Evolutionary conservation across 2,797 vertebrate genomes (phyloP), one percentile per base, ranked within the genome.

Genomic region (Esox lucius): DNA sequence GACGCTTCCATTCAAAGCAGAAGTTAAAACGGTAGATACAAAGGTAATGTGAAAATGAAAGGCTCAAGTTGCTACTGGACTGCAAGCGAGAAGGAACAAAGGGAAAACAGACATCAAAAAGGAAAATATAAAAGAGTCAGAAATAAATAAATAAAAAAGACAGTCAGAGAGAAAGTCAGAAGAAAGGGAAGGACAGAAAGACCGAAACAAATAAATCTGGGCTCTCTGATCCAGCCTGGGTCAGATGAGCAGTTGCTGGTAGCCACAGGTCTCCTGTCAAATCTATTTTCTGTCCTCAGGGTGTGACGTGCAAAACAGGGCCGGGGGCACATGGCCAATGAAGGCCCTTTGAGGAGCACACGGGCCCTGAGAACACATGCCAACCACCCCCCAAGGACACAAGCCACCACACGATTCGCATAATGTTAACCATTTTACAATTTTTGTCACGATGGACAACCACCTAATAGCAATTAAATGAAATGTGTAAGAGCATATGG

Each of bases 221-320:
- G 80, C 65, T 82, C 48, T 33, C 78, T 33, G 73, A 67, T 28
- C 73, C 78, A 72, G 48, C 66, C 74, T 48, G n/a, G n/a, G 72
- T 48, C 62, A 65, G 61, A 48, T 78, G 75, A 75, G 78, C 73
- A 68, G 51, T 75, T 71, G 83, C 89, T 81, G 75, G 73, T 82
- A 84, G 80, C 82, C 77, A 26, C 73, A 8, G 2, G 70, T 73
- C 74, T 85, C 51, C 70, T 31, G 71, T 87, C 83, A 92, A 84
- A 90, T 86, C 80, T 42, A 81, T 86, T 90, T 90, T 89, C 83
- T 75, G 84, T 83, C 75, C 80, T 80, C 42, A 81, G 80, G 74
- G 82, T 83, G 74, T 90, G 86, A 87, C 70, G 67, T 86, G 75
- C 74, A 61, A 74, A 76, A 16, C 53, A 24, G 51, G 73, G 79